Conservation (phyloP, 2,888 invertebrate species). For the Lysandra bellargus region DNA sequence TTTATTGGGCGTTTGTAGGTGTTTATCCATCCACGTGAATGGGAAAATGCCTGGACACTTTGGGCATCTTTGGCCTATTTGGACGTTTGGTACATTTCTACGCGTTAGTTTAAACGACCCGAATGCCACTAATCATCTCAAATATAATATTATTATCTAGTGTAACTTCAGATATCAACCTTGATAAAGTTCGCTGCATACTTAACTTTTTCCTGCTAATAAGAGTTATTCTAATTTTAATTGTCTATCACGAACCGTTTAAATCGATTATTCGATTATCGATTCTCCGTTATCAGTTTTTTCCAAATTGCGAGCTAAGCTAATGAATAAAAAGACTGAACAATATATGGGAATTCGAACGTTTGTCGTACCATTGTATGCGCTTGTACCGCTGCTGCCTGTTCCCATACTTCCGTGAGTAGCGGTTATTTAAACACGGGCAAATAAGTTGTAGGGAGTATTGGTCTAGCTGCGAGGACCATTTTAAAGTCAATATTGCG, state of each 20-base stretch:
- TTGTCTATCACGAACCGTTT: not conserved
- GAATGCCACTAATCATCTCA: no score
- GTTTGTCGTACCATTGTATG: slow-evolving; percentile 39
- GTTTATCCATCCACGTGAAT: no score
- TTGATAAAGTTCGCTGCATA: no score
- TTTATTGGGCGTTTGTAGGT: no score
- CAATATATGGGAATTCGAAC: slow-evolving; percentile 38
- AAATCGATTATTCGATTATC: not conserved
- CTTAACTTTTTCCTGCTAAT: no score
- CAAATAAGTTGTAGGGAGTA: slow-evolving; percentile 14
- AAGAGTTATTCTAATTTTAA: no score
- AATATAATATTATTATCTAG: no score
- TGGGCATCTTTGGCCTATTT: no score
- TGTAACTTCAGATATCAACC: no score
- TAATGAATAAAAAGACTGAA: not conserved
- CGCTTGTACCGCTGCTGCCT: slow-evolving; percentile 38
- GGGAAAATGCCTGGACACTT: no score
- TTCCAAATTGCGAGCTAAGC: not conserved
- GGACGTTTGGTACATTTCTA: no score
- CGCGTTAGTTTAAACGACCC: no score
- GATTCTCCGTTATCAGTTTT: not conserved
- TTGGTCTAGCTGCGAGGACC: not conserved
- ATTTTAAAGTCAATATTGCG: slow-evolving; percentile 6
- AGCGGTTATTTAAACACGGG: slow-evolving; percentile 37
- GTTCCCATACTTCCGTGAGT: slow-evolving; percentile 41